Evolutionary conservation across 2,888 invertebrate genomes (phyloP).

Genomic region (Stratiomys singularior): DNA sequence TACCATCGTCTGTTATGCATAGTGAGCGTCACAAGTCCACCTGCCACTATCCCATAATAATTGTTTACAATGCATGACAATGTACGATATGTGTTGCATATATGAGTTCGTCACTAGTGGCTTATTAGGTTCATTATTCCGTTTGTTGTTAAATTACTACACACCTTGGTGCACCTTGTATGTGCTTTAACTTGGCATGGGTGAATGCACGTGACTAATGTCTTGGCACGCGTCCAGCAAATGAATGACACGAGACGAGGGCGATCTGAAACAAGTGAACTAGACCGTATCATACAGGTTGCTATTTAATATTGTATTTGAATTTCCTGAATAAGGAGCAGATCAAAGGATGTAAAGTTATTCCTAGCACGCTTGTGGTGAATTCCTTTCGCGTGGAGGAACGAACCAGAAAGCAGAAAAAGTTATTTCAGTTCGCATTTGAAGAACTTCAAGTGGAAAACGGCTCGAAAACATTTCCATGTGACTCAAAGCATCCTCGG

Average conservation of each 20-base stretch:
- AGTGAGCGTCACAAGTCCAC: neutral
- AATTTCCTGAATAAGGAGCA: neutral
- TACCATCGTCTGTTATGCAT: too few relatives aligned
- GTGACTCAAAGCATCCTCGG: too few relatives aligned
- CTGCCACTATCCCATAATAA: neutral
- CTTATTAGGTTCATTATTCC: conserved; percentile 14
- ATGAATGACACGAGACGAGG: neutral
- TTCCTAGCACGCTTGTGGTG: neutral
- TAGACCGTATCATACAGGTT: conserved; percentile 13
- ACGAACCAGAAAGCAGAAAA: too few relatives aligned
- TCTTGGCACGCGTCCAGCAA: conserved; percentile 13
- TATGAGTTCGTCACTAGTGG: neutral
- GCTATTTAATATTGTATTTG: neutral
- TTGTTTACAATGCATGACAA: neutral
- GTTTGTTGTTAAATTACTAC: conserved; percentile 2
- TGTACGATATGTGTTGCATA: conserved; percentile 1
- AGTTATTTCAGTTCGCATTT: too few relatives aligned
- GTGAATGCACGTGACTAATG: conserved; percentile 26
- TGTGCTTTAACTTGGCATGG: conserved; percentile 7
- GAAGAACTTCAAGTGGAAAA: too few relatives aligned
- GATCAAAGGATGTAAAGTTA: too few relatives aligned
- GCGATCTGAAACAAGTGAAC: neutral
- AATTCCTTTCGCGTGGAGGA: neutral
- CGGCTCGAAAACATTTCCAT: too few relatives aligned
- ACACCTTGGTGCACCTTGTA: conserved; percentile 16